Evolutionary conservation across 2,113 vertebrate genomes (phyloP), one percentile per base, ranked within the genome.

Genomic region (Cyanoderma ruficeps): DNA sequence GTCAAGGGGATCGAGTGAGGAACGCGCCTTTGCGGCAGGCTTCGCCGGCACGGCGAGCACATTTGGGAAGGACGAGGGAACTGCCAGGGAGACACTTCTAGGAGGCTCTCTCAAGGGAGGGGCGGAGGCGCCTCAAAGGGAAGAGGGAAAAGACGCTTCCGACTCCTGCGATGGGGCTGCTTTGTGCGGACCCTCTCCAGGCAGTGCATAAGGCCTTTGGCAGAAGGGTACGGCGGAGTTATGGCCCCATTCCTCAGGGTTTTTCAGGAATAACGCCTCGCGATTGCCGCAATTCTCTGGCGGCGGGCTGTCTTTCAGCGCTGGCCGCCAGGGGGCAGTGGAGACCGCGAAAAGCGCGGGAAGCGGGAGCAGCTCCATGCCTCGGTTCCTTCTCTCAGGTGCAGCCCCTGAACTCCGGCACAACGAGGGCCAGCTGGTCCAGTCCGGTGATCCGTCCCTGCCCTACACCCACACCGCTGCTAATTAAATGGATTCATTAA

Each of bases 271-370:
- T 5, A 27, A 20, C 16, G 25, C 35, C 42, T 21, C 27, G 20
- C 13, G 16, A 28, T 25, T 24, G 49, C 83, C 1, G 46, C 39
- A 4, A 1, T 5, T 11, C 46, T 0, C 31, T 1, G 10, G 2
- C 3, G 3, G 22, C 18, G 15, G 35, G 11, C 0, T 1, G 6
- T 46, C 37, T 18, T 52, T n/a, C 69, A 74, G 46, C 15, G 8
- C 22, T 3, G 1, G 52, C 96, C 96, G 12, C 92, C 55, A 52
- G 11, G 74, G 79, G 94, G 93, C 91, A 33, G 28, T 39, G 39
- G 57, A 44, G 33, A n/a, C 14, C 35, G 39, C 9, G 28, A 0
- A 8, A 41, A 56, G 63, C 6, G 8, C 15, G 5, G 61, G 37
- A 14, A 35, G 24, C 8, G 33, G 3, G 20, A 8, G 12, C 23